Base-by-base conservation (phyloP, 1,140 invertebrate species). In the Drosophila lacteicornis region DNA sequence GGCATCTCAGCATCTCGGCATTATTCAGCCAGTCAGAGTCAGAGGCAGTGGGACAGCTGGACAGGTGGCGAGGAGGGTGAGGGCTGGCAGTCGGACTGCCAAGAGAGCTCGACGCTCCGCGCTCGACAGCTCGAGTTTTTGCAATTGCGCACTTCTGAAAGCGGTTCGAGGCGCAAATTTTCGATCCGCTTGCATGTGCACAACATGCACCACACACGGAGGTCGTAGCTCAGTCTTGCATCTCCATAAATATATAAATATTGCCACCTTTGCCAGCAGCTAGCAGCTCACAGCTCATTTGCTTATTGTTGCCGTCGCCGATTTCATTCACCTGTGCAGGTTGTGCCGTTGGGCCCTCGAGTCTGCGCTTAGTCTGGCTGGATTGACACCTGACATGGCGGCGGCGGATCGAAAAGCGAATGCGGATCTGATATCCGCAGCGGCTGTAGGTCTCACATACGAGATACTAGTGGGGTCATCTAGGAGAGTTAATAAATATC, bases 121-220 rank as follows among this genome's bases (percentile, higher is more conserved):
- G 63, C 68, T 62, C 79, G 80, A 84, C 82, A 84, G 79, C 74
- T 77, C 75, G 84, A 70, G 73, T 78, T 77, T 88, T 77, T 84
- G 84, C 84, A 87, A 87, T 87, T 87, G 84, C 84, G 85, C 85
- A 88, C 84, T 82, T 86, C 74, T 85, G 47, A 80, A 82, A 80
- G 45, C 68, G 50, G 50, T 68, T 55, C 65, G 45, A 36, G 53
- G 45, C 33, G 67, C 36, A 87, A 76, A 55, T 86, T 82, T 55
- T 87, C 83, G 84, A 87, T 87, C 73, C 77, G 86, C 77, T 80
- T 75, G 81, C 80, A 57, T 76, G 76, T 73, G 62, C 53, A 50
- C 60, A 30, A 78, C 75, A 57, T 13, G 59, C 68, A 62, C 69
- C 69, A 70, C 69, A 73, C 69, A 73, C 69, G 55, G 69, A 71